Base-by-base conservation (phyloP, 2,888 invertebrate species). In the Cheilosia grossa region DNA sequence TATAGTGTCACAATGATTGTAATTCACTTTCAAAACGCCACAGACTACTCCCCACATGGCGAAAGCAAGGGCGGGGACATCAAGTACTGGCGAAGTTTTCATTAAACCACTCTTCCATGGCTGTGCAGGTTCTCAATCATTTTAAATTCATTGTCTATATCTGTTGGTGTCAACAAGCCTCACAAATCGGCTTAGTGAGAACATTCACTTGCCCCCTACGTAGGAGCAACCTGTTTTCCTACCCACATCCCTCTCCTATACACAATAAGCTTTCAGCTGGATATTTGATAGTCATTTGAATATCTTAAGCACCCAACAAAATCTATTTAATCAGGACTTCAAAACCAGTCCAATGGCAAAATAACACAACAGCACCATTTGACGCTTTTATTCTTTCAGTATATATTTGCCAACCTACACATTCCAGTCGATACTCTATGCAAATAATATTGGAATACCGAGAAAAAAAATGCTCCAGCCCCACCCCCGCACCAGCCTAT, bases 281-380 rank as follows among this genome's bases (percentile, higher is more conserved):
- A 70, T 58, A 47, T 17, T 13, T 9, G 15, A 17, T 51, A 59
- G 24, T 51, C 42, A 30, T 21, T 30, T 13, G 27, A 56, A 74
- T 53, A 64, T 56, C 64, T 40, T 17, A 40, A 56, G 37, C 73
- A 74, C 33, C 42, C 10, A 27, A 51, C 17, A 64, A 74, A 74
- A 64, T 74, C 56, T 49, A 74, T 74, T 64, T 19, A 47, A 64
- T 74, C 64, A 33, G 56, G n/a, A 49, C 64, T 47, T 56, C 54
- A 15, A 64, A 61, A 74, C 24, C 74, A 56, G 42, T 56, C 64
- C 19, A 27, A 51, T 64, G 40, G 40, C 19, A 49, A 13, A 56
- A 37, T 19, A 64, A 37, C 24, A 56, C 47, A 64, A 42, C 21
- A 54, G 56, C 24, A 17, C 49, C 74, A 37, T 51, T 75, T 58